Conservation (phyloP, 2,888 invertebrate species). For the Dendrolimus pini region DNA sequence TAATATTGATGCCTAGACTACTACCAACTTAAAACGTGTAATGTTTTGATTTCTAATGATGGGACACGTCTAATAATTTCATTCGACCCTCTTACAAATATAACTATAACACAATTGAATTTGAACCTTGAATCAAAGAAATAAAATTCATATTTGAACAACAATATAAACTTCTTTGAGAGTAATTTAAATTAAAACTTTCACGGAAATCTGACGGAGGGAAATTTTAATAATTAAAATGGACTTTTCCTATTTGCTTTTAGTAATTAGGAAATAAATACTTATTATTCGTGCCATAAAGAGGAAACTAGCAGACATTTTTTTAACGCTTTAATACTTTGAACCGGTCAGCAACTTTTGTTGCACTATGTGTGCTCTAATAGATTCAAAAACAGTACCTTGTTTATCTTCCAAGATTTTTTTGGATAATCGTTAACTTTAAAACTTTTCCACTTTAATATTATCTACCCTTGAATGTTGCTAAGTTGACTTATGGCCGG, state of each 20-base stretch:
- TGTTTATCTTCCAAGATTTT: no score
- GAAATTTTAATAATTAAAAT: conserved; percentile 45
- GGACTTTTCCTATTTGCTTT: conserved; percentile 20
- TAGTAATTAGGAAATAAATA: conserved; percentile 3
- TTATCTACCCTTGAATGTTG: no score
- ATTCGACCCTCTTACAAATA: conserved; percentile 26
- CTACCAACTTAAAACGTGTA: conserved; percentile 34
- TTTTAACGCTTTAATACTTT: no score
- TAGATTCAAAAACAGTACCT: no score
- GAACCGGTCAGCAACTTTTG: no score
- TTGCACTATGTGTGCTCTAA: no score
- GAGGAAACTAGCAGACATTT: no score
- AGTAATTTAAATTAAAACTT: conserved; percentile 43
- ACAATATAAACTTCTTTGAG: conserved; percentile 34
- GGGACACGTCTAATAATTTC: conserved; percentile 61
- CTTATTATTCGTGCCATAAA: no score
- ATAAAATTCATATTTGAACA: conserved; percentile 14
- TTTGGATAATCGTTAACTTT: no score
- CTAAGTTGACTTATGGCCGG: no score
- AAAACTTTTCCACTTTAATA: no score
- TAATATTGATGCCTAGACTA: conserved; percentile 8
- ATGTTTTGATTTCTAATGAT: conserved; percentile 70
- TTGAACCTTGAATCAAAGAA: conserved; percentile 8
- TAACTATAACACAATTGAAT: conserved; percentile 13
- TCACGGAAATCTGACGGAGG: conserved; percentile 27